phyloP scores from a whole-genome alignment of 2,797 vertebrate species.

The Melanotaenia parkinsoni region DNA sequence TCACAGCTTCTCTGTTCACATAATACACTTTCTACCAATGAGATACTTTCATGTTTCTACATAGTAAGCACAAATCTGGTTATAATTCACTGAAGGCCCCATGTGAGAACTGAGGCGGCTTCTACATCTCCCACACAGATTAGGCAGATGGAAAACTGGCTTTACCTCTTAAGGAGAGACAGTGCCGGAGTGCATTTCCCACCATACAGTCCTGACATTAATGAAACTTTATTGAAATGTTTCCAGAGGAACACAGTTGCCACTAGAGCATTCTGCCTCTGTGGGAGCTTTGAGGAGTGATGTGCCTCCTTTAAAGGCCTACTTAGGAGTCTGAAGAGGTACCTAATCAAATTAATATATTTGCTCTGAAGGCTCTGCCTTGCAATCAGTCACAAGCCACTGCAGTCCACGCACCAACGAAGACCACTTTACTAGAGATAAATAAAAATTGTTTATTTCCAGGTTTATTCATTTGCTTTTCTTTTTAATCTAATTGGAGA shows the following conservation, averaged over 20 bases:
- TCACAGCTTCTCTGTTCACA: conserved; percentile 53
- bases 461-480: conserved; percentile 53
- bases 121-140: conserved; percentile 55
- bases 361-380: conserved; percentile 47
- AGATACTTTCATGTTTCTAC: conserved; percentile 50
- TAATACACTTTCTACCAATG: conserved; percentile 60
- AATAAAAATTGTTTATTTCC: conserved; percentile 37
- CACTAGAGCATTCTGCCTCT: conserved; percentile 35
- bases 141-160: conserved; percentile 50
- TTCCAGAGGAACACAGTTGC: conserved; percentile 47
- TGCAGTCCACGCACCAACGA: conserved; percentile 20
- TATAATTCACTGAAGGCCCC: conserved; percentile 54
- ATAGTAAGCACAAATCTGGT: conserved; percentile 54
- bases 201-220: conserved; percentile 59
- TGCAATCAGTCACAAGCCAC: conserved; percentile 50
- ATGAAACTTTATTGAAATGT: conserved; percentile 71
- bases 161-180: conserved; percentile 37
- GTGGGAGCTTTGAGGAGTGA: conserved; percentile 40
- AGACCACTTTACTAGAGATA: conserved; percentile 39
- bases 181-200: conserved; percentile 36
- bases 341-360: conserved; percentile 68
- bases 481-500: conserved; percentile 61
- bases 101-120: conserved; percentile 43
- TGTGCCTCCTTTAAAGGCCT: conserved; percentile 53
- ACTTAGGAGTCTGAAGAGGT: conserved; percentile 54